A percentile compares a stretch with the other conserved stretches of the same genome.
These are phyloP conservation scores for Pedicia rivosa DNA, from an alignment of 2,888 invertebrate species.

Conservation along the genomic window DNA sequence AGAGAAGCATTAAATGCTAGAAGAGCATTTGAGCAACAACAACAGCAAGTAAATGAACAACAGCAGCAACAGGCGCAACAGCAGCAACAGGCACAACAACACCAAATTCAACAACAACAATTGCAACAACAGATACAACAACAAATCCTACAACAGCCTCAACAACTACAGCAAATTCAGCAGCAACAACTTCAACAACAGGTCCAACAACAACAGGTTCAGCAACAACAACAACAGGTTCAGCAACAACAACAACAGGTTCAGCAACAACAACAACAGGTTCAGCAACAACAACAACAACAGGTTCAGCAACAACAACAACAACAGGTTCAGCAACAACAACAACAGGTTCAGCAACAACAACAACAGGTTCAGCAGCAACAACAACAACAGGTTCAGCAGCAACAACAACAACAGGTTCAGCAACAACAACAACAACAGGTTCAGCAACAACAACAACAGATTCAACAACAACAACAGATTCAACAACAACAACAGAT, in stretches of 20 bases:
- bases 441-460: constrained; percentile 15
- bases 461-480: constrained; percentile 12
- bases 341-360: constrained; percentile 20
- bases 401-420: constrained; percentile 32
- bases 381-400: constrained; percentile 30
- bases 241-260: constrained; percentile 23
- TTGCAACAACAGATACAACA: constrained; percentile 15
- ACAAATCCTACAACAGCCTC: constrained; percentile 15
- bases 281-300: constrained; percentile 36
- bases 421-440: constrained; percentile 10
- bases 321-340: too few relatives aligned
- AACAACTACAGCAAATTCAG: constrained; percentile 11
- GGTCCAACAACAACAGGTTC: constrained; percentile 17
- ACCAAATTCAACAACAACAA: constrained; percentile 9
- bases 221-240: constrained; percentile 10
- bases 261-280: constrained; percentile 16
- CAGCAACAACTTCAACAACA: constrained; percentile 9
- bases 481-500: constrained; percentile 15
- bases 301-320: too few relatives aligned
- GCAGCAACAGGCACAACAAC: constrained; percentile 27
- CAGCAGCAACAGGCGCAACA: constrained; percentile 32
- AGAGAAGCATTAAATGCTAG: constrained; percentile 27
- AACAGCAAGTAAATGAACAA: constrained; percentile 14
- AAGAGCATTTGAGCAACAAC: constrained; percentile 26
- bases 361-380: constrained; percentile 15